phyloP scores from a whole-genome alignment of 2,888 invertebrate species.

The Petrophora chlorosata region DNA sequence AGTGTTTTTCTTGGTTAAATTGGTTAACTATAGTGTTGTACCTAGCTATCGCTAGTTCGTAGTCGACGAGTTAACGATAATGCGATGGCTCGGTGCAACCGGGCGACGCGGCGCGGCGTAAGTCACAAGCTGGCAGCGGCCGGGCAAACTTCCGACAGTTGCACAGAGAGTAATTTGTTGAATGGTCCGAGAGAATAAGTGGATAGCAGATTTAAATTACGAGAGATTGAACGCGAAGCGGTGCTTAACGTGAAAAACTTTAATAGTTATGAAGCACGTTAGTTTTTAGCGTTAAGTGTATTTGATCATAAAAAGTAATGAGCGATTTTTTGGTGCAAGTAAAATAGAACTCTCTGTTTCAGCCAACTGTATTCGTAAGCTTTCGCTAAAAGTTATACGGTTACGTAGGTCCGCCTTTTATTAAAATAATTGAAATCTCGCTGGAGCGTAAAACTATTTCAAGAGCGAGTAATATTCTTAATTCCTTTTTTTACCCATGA shows the following conservation, averaged over 20 bases:
- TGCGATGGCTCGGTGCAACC: constrained; percentile 5
- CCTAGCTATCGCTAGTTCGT: not conserved
- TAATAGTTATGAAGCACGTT: not conserved
- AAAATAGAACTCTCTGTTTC: too few relatives aligned
- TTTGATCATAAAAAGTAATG: not conserved
- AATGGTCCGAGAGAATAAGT: constrained; percentile 25
- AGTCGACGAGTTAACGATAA: constrained; percentile 19
- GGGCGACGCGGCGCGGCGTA: not conserved
- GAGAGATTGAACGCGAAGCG: constrained; percentile 8
- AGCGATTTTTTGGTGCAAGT: too few relatives aligned
- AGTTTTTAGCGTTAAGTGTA: not conserved
- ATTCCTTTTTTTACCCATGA: too few relatives aligned
- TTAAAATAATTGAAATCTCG: too few relatives aligned
- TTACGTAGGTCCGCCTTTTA: too few relatives aligned
- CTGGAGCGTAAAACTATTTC: too few relatives aligned
- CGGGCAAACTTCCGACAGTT: constrained; percentile 32
- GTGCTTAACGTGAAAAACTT: constrained; percentile 6
- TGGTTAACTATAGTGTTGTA: not conserved
- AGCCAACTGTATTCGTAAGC: too few relatives aligned
- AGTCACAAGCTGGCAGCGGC: constrained; percentile 17
- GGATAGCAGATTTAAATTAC: constrained; percentile 16
- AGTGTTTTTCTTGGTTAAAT: too few relatives aligned
- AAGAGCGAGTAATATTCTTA: too few relatives aligned
- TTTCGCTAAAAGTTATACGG: too few relatives aligned
- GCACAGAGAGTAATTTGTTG: constrained; percentile 36